phyloP scores from a whole-genome alignment of 2,113 vertebrate genomes.

The Rostratula benghalensis region DNA sequence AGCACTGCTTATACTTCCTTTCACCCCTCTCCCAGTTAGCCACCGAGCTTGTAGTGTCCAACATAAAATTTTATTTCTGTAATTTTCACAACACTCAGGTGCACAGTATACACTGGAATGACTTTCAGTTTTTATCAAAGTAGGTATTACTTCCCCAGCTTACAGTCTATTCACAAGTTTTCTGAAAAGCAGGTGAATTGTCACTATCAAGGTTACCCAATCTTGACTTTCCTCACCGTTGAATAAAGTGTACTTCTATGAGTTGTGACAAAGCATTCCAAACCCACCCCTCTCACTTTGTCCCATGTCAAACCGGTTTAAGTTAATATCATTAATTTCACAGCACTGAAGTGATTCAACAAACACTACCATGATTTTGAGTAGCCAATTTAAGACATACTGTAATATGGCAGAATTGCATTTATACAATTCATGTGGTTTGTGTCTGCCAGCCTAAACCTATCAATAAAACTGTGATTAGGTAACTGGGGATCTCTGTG shows the following conservation, averaged over 20 bases:
- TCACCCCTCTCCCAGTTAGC: neutral
- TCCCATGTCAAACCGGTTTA: neutral
- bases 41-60: neutral
- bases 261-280: neutral
- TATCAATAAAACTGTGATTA: neutral
- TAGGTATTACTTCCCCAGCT: neutral
- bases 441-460: neutral
- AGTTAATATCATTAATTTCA: neutral
- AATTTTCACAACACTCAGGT: neutral
- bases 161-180: neutral
- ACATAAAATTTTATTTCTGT: neutral
- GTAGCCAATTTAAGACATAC: neutral
- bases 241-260: neutral
- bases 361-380: neutral
- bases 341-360: neutral
- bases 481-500: neutral
- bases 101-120: neutral
- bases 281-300: neutral
- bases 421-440: neutral
- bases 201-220: neutral
- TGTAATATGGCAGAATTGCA: neutral
- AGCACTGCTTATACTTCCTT: neutral
- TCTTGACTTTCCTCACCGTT: neutral
- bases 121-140: neutral
- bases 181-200: neutral